Evolutionary conservation across 2,113 vertebrate species (phyloP).

Genomic region (Psephotus haematonotus): DNA sequence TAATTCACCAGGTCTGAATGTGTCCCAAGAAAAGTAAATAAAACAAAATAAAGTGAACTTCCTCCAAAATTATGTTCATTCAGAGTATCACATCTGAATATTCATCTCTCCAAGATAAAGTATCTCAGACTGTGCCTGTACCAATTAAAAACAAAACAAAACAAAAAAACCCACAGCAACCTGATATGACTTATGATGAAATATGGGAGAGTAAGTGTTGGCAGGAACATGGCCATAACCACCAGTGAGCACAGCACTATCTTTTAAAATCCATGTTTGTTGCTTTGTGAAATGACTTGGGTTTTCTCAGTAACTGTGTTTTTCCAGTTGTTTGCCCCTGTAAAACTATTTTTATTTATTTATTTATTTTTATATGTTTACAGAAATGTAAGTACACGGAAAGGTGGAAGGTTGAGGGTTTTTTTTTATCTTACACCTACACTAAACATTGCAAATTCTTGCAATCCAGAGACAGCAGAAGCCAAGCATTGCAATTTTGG

Average conservation of each 20-base stretch:
- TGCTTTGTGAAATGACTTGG: background rate
- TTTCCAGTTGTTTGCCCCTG: background rate
- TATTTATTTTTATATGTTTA: background rate
- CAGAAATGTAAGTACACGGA: background rate
- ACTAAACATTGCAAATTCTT: background rate
- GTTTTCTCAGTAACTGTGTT: background rate
- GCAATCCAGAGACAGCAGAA: background rate
- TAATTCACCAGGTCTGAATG: background rate
- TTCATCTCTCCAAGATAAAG: background rate
- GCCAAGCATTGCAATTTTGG: background rate
- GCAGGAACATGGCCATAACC: background rate
- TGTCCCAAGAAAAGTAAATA: background rate
- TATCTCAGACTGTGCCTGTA: background rate
- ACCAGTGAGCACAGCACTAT: background rate
- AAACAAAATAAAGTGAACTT: background rate
- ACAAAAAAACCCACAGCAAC: accelerated
- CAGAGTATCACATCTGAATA: background rate
- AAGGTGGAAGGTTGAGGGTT: background rate
- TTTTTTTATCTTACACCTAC: background rate
- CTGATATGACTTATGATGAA: background rate
- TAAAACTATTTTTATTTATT: background rate
- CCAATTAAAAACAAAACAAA: background rate
- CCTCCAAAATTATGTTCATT: background rate
- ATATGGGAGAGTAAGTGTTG: background rate
- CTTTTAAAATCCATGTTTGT: background rate